Base-by-base conservation (phyloP, 2,888 invertebrate genomes). In the Mimachlamys varia region DNA sequence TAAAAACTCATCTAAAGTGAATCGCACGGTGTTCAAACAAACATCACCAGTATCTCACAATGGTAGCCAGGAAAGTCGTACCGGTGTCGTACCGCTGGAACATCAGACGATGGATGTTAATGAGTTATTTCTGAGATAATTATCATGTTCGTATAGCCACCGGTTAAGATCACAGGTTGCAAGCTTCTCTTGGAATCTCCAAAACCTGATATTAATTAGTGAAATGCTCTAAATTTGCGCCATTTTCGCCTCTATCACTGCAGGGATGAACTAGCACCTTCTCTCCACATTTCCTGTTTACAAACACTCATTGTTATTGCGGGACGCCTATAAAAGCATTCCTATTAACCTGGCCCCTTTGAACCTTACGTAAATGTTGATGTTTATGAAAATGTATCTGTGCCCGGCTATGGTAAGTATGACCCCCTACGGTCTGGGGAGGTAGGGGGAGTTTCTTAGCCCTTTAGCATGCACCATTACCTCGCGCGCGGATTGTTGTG, bases 341-440 rank as follows among this genome's bases (percentile, higher is more conserved):
- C 76, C 76, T 12, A 76, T 76, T 76, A 76, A 76, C 76, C 76
- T 76, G 13, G 76, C 27, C 33, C 76, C 76, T 76, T 76, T 76
- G 76, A 76, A 76, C 76, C 76, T 76, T 76, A 76, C 76, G 76
- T 15, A 76, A 76, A 76, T 33, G 76, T 76, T 76, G 76, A 76
- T 76, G 76, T 76, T 76, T 27, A 76, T 76, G 76, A 76, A 76
- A 76, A 76, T 76, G 76, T 76, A 76, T 76, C 76, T 76, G 76
- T 76, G 76, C 33, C 33, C 76, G 76, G 76, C 76, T 76, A 33
- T 76, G 76, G 76, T 76, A 76, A 76, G 76, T 76, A 76, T 76
- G 76, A 15, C 76, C 76, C 76, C 76, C 76, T 76, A 33, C 7
- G 76, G 33, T 76, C 76, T 76, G 76, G 76, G n/a, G 76, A 76